A percentile compares a stretch with the other conserved stretches of the same genome.
These are phyloP conservation scores for Caenorhabditis brenneri DNA, from an alignment of 1,140 invertebrate species.

Conservation along the genomic window DNA sequence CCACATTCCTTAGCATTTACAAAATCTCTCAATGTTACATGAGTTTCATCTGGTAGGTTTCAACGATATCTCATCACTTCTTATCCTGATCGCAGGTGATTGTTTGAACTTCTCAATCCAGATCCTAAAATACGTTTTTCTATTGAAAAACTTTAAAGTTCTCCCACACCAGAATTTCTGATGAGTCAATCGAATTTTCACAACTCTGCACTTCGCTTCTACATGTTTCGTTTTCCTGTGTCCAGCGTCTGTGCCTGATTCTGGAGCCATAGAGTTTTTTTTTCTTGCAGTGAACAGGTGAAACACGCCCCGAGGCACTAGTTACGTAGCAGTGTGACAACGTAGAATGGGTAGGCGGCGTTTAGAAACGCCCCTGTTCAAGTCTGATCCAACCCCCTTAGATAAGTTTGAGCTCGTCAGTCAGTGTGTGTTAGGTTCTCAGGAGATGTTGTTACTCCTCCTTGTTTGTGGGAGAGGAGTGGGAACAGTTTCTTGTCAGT, in stretches of 20 bases:
- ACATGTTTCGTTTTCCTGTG: neutral
- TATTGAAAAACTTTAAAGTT: neutral
- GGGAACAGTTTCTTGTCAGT: too few species aligned
- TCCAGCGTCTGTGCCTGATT: neutral
- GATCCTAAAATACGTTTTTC: neutral
- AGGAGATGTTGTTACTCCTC: too few species aligned
- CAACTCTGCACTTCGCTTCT: neutral
- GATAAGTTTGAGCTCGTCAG: neutral
- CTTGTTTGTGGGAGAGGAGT: too few species aligned
- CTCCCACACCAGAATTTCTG: neutral
- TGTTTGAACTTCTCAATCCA: neutral
- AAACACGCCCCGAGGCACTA: neutral
- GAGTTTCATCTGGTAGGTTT: too few species aligned
- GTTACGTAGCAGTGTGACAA: neutral
- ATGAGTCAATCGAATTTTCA: neutral
- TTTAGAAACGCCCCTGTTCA: constrained; percentile 14
- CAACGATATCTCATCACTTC: too few species aligned
- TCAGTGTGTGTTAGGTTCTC: neutral
- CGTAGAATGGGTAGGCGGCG: constrained; percentile 30
- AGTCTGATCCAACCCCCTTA: neutral
- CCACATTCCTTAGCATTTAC: too few species aligned
- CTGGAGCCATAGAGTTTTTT: neutral
- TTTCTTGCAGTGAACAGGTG: constrained; percentile 26
- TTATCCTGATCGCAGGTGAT: neutral
- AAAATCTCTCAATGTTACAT: neutral